Percentiles rank a stretch among this genome's conserved stretches.
Conservation (phyloP, 2,113 vertebrate species). For the Oncorhynchus nerka region DNA sequence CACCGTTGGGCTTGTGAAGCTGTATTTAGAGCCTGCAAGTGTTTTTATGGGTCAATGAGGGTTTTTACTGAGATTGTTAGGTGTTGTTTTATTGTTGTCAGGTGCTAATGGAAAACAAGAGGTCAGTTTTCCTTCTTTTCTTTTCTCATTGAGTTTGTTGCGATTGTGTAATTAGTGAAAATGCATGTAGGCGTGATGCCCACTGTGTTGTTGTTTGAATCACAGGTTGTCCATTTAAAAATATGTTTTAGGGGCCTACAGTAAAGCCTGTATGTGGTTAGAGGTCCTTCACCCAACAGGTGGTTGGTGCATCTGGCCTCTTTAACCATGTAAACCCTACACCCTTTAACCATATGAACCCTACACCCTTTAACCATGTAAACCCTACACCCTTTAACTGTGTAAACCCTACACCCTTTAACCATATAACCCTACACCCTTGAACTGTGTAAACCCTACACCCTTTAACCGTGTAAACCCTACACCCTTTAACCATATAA, state of each 20-base stretch:
- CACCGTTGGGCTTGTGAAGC: background rate
- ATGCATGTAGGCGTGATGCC: background rate
- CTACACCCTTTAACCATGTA: no score
- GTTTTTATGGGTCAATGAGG: background rate
- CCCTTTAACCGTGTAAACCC: no score
- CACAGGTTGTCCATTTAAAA: background rate
- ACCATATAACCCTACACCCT: no score
- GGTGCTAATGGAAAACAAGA: background rate
- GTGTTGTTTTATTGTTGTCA: conserved; percentile 15
- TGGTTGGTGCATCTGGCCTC: background rate
- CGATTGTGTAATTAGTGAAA: background rate
- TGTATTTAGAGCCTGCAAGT: background rate
- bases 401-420: no score
- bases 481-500: no score
- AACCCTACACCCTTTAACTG: no score
- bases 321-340: background rate
- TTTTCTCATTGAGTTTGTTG: background rate
- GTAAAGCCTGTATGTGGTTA: conserved; percentile 1
- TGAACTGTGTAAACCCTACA: no score
- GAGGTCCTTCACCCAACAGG: background rate
- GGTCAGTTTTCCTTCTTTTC: background rate
- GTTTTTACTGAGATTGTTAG: background rate
- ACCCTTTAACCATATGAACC: background rate
- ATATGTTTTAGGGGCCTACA: background rate
- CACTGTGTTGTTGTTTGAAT: background rate